Percentiles rank a stretch among this genome's conserved stretches.
phyloP scores from a whole-genome alignment of 2,113 vertebrate species.

The Psilopsiagon aurifrons region DNA sequence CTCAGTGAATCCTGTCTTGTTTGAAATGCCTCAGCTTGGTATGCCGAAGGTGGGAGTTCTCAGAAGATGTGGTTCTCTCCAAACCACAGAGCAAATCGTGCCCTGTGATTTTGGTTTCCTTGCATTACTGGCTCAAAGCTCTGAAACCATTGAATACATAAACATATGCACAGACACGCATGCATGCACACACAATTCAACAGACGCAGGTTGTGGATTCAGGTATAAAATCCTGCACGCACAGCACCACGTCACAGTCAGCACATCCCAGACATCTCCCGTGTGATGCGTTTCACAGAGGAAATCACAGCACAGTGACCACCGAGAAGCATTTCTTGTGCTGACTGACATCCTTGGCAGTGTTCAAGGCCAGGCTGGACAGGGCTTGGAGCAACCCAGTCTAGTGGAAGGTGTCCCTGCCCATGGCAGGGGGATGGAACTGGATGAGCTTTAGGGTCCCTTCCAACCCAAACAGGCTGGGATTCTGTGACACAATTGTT shows the following conservation, averaged over 20 bases:
- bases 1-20: background rate
- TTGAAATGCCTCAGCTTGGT: background rate
- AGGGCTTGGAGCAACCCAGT: too few relatives aligned
- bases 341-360: accelerated
- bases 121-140: background rate
- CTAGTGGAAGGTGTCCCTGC: too few relatives aligned
- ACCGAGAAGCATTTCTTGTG: background rate
- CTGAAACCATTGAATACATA: background rate
- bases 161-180: background rate
- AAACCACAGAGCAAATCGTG: slow-evolving; percentile 44
- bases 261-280: background rate
- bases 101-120: slow-evolving; percentile 63
- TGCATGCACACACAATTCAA: background rate
- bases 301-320: background rate
- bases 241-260: accelerated
- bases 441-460: background rate
- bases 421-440: background rate
- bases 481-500: background rate
- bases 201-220: background rate
- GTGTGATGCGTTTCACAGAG: background rate
- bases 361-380: background rate
- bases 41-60: background rate
- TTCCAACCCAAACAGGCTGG: background rate
- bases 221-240: accelerated
- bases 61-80: slow-evolving; percentile 27